A percentile compares a stretch with the other conserved stretches of the same genome.
These are phyloP conservation scores for Anthophora plumipes DNA, from an alignment of 2,888 invertebrate species.

Conservation along the genomic window DNA sequence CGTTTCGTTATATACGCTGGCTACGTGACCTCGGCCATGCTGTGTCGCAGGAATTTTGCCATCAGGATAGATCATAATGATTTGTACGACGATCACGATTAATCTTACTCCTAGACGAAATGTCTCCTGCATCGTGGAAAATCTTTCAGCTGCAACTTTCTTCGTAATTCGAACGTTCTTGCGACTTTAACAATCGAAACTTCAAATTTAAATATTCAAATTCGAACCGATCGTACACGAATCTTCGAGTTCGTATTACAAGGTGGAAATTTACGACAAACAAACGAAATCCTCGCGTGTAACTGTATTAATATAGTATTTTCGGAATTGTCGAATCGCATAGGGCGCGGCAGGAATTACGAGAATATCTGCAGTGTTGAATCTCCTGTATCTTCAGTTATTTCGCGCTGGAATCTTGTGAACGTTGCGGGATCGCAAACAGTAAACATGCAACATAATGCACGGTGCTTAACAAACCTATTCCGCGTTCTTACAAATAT, in stretches of 20 bases:
- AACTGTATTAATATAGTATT: conserved; percentile 56
- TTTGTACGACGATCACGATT: conserved; percentile 34
- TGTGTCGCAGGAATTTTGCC: conserved; percentile 46
- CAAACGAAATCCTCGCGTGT: conserved; percentile 35
- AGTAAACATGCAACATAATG: conserved; percentile 53
- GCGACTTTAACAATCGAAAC: no score
- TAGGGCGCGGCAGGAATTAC: conserved; percentile 34
- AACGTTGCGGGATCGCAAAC: conserved; percentile 50
- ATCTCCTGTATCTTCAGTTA: conserved; percentile 50
- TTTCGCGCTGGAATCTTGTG: conserved; percentile 55
- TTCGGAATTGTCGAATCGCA: conserved; percentile 42
- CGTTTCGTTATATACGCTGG: conserved; percentile 70
- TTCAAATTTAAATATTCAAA: no score
- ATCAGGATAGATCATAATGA: conserved; percentile 57
- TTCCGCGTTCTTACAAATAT: not conserved
- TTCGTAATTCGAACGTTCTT: not conserved
- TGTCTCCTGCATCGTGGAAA: not conserved
- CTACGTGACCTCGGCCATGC: conserved; percentile 66
- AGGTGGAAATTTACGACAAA: conserved; percentile 49
- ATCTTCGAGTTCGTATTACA: no score
- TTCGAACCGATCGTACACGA: no score
- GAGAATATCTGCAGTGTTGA: conserved; percentile 38
- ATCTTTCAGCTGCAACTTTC: not conserved
- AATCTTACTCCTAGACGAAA: not conserved
- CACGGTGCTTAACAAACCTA: not conserved